Conservation (phyloP, 92 coral and sea anemone genomes). For the Siderastrea siderea region DNA sequence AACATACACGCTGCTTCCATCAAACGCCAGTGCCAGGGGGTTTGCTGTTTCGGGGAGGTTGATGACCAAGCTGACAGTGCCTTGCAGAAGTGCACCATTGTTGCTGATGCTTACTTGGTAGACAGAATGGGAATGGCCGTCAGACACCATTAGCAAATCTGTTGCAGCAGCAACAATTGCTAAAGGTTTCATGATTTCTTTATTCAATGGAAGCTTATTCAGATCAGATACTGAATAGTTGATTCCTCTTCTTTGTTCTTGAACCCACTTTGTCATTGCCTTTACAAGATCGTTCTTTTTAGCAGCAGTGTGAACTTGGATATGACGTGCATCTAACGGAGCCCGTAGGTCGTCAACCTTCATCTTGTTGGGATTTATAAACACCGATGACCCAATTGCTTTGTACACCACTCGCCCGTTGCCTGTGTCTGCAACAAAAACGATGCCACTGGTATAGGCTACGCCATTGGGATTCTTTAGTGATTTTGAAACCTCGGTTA, state of each 20-base stretch:
- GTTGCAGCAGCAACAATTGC: conserved; percentile 19
- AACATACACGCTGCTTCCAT: conserved; percentile 25
- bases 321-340: conserved; percentile 20
- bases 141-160: conserved; percentile 42
- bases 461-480: conserved; percentile 30
- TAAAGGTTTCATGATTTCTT: conserved; percentile 15
- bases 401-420: conserved; percentile 31
- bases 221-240: conserved; percentile 27
- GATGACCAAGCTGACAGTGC: conserved; percentile 28
- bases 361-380: conserved; percentile 44
- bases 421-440: conserved; percentile 49
- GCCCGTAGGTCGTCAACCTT: conserved; percentile 30
- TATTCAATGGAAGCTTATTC: conserved; percentile 26
- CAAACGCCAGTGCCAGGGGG: conserved; percentile 45
- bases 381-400: conserved; percentile 30
- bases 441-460: conserved; percentile 17
- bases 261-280: conserved; percentile 21
- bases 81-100: conserved; percentile 53
- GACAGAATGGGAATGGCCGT: conserved; percentile 23
- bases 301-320: not conserved
- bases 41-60: conserved; percentile 42
- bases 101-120: conserved; percentile 46
- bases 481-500: conserved; percentile 57
- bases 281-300: conserved; percentile 24
- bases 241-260: conserved; percentile 10